phyloP scores from a whole-genome alignment of 2,888 invertebrate genomes.

The Linnaemya vulpina region DNA sequence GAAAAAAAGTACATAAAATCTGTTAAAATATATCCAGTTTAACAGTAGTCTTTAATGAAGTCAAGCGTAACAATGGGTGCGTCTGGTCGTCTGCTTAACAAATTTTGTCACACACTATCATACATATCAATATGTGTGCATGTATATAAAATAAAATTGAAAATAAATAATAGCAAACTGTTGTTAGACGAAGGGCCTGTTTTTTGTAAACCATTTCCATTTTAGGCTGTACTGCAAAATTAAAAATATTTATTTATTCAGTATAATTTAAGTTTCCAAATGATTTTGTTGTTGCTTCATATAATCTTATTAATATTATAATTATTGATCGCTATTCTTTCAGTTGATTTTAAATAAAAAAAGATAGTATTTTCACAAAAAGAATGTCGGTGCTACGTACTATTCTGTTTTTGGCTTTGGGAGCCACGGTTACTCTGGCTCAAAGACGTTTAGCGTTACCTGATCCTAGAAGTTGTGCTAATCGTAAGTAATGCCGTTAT shows the following conservation, averaged over 20 bases:
- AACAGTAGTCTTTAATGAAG: slow-evolving; percentile 13
- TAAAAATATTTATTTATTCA: slow-evolving; percentile 23
- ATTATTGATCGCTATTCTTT: slow-evolving; percentile 43
- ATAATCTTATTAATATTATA: slow-evolving; percentile 3
- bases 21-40: slow-evolving; percentile 43
- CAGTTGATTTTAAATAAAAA: slow-evolving; percentile 46
- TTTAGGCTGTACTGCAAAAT: slow-evolving; percentile 49
- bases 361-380: slow-evolving; percentile 1
- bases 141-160: slow-evolving; percentile 55
- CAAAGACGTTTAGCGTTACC: slow-evolving; percentile 93
- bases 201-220: slow-evolving; percentile 15
- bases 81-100: slow-evolving; percentile 52
- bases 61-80: slow-evolving; percentile 67
- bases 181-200: slow-evolving; percentile 28
- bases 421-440: slow-evolving; percentile 87
- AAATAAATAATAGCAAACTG: slow-evolving; percentile 69
- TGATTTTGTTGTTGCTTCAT: slow-evolving; percentile 54
- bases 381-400: slow-evolving; percentile 79
- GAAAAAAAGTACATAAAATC: slow-evolving; percentile 22
- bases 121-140: too few relatives aligned
- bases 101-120: too few relatives aligned
- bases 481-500: slow-evolving; percentile 86
- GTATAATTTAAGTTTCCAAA: slow-evolving; percentile 64
- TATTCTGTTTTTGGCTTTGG: slow-evolving; percentile 86
- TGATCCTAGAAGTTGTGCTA: slow-evolving; percentile 94